Evolutionary conservation across 2,888 invertebrate genomes (phyloP).

Genomic region (Chironomus riparius): DNA sequence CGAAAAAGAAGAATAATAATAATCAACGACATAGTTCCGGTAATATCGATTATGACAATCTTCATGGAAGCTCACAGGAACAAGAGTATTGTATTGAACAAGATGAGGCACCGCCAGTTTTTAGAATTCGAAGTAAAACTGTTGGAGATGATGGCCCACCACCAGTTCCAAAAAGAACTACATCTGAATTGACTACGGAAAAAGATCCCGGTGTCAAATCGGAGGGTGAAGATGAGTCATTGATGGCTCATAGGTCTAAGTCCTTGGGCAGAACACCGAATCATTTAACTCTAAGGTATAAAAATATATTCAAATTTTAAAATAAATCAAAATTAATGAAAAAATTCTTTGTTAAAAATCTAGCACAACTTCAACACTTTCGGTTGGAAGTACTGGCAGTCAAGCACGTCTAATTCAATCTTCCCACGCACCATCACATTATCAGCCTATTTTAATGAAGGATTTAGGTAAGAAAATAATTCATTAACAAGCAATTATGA

Average conservation of each 20-base stretch:
- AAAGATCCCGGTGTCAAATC: constrained; percentile 70
- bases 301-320: no score
- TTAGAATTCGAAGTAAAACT: constrained; percentile 84
- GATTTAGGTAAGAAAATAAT: constrained; percentile 67
- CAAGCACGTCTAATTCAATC: constrained; percentile 89
- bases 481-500: constrained; percentile 22
- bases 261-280: constrained; percentile 85
- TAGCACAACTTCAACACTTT: constrained; percentile 89
- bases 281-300: constrained; percentile 78
- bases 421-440: constrained; percentile 85
- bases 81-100: constrained; percentile 38
- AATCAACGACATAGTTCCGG: constrained; percentile 71
- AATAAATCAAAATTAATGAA: no score
- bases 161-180: constrained; percentile 37
- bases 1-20: constrained; percentile 54
- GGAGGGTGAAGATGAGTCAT: constrained; percentile 77
- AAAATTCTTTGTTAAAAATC: no score
- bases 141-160: constrained; percentile 64
- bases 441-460: constrained; percentile 79
- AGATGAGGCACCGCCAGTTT: constrained; percentile 51
- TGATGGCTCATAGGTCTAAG: constrained; percentile 53
- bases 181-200: constrained; percentile 44
- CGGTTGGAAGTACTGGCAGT: constrained; percentile 87
- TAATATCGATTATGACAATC: constrained; percentile 75
- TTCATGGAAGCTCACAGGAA: constrained; percentile 50